Evolutionary conservation across 2,797 vertebrate genomes (phyloP).

Genomic region (Lophotriccus pileatus): DNA sequence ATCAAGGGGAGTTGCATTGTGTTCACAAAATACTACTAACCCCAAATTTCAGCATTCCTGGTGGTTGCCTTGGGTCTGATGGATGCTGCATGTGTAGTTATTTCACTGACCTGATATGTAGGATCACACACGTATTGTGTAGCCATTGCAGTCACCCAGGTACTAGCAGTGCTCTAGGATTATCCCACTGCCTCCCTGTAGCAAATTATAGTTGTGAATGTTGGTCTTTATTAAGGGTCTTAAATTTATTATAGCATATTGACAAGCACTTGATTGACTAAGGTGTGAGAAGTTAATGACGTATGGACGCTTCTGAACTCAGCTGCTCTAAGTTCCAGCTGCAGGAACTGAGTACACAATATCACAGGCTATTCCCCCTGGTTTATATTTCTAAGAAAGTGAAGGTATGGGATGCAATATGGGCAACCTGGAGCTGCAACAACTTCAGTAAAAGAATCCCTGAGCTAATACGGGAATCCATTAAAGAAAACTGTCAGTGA

Average conservation of each 20-base stretch:
- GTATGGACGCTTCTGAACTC: not conserved
- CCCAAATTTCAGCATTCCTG: not conserved
- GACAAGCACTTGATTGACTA: not conserved
- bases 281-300: not conserved
- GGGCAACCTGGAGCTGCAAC: not conserved
- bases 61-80: not conserved
- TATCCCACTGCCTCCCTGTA: not conserved
- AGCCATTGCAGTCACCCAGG: not conserved
- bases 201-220: not conserved
- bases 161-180: not conserved
- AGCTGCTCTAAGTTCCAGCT: not conserved
- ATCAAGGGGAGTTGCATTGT: not conserved
- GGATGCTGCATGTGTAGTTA: not conserved
- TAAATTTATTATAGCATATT: not conserved
- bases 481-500: not conserved
- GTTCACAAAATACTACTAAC: not conserved
- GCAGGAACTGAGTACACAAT: not conserved
- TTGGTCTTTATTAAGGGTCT: not conserved
- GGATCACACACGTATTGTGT: not conserved
- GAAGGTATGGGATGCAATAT: not conserved
- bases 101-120: not conserved
- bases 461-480: not conserved
- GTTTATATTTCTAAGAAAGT: not conserved
- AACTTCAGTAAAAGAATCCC: not conserved
- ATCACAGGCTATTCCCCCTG: not conserved